Evolutionary conservation across 2,888 invertebrate species (phyloP).

Genomic region (Thereva unica): DNA sequence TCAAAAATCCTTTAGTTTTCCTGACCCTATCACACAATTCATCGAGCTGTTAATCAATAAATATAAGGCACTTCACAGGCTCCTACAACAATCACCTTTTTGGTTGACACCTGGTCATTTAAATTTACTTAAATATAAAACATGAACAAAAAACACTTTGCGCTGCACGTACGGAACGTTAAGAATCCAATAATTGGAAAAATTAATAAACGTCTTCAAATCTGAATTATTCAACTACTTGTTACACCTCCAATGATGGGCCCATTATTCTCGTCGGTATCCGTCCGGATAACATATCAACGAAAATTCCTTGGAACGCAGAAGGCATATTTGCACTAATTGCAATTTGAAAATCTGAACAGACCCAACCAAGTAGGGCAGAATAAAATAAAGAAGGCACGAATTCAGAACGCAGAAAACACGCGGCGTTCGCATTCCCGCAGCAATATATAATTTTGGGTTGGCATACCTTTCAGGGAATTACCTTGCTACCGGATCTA

Average conservation of each 20-base stretch:
- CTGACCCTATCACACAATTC: too few species aligned
- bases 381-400: conserved; percentile 5
- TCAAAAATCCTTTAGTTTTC: too few species aligned
- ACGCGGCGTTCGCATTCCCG: not conserved
- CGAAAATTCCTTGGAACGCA: conserved; percentile 5
- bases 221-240: conserved; percentile 21
- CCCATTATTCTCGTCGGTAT: conserved; percentile 9
- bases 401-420: conserved; percentile 24
- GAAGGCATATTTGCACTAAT: conserved; percentile 30
- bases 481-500: conserved; percentile 31
- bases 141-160: too few species aligned
- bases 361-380: not conserved
- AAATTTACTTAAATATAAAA: too few species aligned
- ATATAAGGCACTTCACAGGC: too few species aligned
- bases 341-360: conserved; percentile 14
- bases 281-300: not conserved
- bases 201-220: conserved; percentile 25
- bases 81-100: too few species aligned
- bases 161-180: too few species aligned
- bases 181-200: not conserved
- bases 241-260: conserved; percentile 24
- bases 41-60: too few species aligned
- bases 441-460: conserved; percentile 27
- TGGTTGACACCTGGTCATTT: too few species aligned
- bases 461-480: conserved; percentile 25